Conservation (phyloP, 2,797 vertebrate genomes). For the Parotocinclus haroldoi region DNA sequence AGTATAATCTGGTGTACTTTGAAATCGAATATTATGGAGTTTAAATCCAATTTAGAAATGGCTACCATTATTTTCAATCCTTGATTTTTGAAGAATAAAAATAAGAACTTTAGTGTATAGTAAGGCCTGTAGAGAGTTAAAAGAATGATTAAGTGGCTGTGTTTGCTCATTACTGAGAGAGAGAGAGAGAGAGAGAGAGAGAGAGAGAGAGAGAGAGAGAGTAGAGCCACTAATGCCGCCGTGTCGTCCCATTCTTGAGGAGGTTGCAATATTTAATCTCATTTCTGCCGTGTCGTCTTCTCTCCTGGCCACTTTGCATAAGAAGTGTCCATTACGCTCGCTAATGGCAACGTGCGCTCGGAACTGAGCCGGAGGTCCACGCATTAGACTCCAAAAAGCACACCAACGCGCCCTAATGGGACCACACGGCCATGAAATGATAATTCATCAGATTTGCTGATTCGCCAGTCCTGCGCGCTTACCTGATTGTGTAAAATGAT, state of each 20-base stretch:
- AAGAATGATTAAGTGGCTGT: too few relatives aligned
- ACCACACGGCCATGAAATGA: slow-evolving; percentile 55
- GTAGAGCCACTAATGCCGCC: slow-evolving; percentile 19
- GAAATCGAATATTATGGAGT: too few relatives aligned
- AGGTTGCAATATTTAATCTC: slow-evolving; percentile 50
- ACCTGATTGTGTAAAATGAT: slow-evolving; percentile 65
- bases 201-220: slow-evolving; percentile 28
- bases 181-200: too few relatives aligned
- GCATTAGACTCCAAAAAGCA: slow-evolving; percentile 48
- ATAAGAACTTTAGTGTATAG: too few relatives aligned
- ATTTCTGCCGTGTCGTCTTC: slow-evolving; percentile 50
- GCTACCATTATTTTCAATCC: too few relatives aligned
- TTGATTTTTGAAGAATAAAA: too few relatives aligned
- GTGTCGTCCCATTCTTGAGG: slow-evolving; percentile 43
- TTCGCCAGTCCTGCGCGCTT: slow-evolving; percentile 74
- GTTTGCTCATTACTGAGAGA: not conserved
- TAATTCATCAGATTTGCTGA: slow-evolving; percentile 74
- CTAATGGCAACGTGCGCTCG: slow-evolving; percentile 61
- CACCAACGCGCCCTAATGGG: slow-evolving; percentile 45
- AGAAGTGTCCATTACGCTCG: slow-evolving; percentile 59
- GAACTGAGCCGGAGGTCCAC: slow-evolving; percentile 56
- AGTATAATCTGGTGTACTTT: too few relatives aligned
- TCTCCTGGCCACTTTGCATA: slow-evolving; percentile 52
- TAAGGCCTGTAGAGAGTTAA: too few relatives aligned
- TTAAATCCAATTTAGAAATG: too few relatives aligned